Conservation (phyloP, 2,888 invertebrate genomes). For the Eudasyphora cyanicolor region DNA sequence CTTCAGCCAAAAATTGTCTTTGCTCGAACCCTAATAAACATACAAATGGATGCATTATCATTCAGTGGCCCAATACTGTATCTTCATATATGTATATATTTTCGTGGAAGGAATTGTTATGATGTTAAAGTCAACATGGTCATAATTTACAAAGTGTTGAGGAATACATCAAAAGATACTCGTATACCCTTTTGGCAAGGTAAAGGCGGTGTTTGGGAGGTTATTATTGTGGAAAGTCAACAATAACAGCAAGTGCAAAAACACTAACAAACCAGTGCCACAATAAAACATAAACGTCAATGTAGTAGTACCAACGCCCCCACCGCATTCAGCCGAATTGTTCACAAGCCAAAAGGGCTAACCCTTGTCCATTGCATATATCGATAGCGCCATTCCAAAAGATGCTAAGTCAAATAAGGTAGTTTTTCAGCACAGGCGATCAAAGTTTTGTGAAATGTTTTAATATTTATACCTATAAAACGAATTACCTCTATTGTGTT, state of each 20-base stretch:
- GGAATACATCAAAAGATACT: neutral
- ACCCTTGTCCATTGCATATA: no score
- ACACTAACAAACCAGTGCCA: neutral
- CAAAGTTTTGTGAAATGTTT: no score
- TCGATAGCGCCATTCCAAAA: no score
- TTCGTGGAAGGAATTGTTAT: no score
- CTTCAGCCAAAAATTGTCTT: no score
- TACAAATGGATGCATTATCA: no score
- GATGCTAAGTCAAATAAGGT: no score
- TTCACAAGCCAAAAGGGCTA: no score
- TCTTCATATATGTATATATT: neutral
- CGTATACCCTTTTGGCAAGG: neutral
- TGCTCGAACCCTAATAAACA: no score
- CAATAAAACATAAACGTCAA: conserved; percentile 15
- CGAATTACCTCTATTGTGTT: no score
- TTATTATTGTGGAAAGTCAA: conserved; percentile 1
- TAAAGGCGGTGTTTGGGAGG: neutral
- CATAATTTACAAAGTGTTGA: conserved; percentile 2
- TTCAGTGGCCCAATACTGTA: neutral
- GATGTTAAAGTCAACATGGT: neutral
- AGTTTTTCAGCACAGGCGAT: no score
- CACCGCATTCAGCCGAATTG: neutral
- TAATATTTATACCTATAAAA: no score
- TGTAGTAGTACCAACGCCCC: neutral
- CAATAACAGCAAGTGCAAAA: neutral